Conservation (phyloP, 35 echinoderm and acorn worm species). For the Stichopus chloronotus region DNA sequence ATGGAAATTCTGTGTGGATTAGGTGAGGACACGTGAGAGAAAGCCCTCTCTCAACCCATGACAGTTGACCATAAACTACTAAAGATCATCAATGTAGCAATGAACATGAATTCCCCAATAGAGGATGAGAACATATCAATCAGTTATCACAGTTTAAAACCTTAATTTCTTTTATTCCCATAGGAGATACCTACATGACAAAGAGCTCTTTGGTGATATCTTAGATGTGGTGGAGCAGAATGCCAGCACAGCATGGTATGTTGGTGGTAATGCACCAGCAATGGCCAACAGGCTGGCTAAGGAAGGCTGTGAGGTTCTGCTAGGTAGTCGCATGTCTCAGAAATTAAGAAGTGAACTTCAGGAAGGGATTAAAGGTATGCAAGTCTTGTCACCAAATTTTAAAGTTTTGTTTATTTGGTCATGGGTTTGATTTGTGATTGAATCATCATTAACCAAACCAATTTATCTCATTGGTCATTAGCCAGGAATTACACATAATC, state of each 20-base stretch:
- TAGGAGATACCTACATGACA: constrained; percentile 67
- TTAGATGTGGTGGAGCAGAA: constrained; percentile 29
- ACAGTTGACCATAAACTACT: too few relatives aligned
- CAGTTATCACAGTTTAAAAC: too few relatives aligned
- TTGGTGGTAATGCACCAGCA: constrained; percentile 90
- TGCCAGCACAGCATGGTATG: constrained; percentile 42
- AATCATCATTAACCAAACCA: neutral
- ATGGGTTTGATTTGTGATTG: neutral
- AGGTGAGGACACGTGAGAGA: too few relatives aligned
- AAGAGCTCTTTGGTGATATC: constrained; percentile 47
- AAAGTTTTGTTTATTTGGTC: neutral
- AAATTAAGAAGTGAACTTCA: constrained; percentile 62
- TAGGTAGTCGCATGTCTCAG: constrained; percentile 69
- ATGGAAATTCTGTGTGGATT: too few relatives aligned
- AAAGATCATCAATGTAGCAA: too few relatives aligned
- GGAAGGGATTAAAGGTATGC: constrained; percentile 73
- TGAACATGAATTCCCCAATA: too few relatives aligned
- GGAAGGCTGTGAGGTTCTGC: constrained; percentile 88
- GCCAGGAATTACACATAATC: neutral
- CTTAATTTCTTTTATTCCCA: neutral
- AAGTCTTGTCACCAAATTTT: neutral
- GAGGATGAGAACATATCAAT: too few relatives aligned
- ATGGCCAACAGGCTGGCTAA: constrained; percentile 89
- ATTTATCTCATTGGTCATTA: neutral
- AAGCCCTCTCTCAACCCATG: too few relatives aligned